Conservation (phyloP, 2,888 invertebrate genomes). For the Diarsia brunnea region DNA sequence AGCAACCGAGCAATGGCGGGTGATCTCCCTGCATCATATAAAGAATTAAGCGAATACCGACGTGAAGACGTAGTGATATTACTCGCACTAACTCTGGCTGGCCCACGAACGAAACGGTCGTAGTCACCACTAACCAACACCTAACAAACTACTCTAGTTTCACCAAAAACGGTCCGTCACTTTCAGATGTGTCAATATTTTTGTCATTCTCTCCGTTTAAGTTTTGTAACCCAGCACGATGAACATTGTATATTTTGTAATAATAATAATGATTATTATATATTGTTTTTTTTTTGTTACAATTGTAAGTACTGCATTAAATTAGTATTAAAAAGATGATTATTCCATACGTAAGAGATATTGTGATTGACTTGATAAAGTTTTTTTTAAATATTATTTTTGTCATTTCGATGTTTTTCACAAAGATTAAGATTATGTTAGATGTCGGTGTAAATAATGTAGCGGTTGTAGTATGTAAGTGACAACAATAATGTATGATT, state of each 20-base stretch:
- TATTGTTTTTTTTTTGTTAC: constrained; percentile 61
- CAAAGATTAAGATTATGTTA: constrained; percentile 69
- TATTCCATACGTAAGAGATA: constrained; percentile 80
- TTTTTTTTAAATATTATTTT: constrained; percentile 46
- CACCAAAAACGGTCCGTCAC: constrained; percentile 69
- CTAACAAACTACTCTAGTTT: constrained; percentile 57
- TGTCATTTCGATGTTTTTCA: constrained; percentile 60
- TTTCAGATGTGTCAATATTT: constrained; percentile 60
- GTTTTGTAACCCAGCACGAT: constrained; percentile 52
- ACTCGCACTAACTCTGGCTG: constrained; percentile 57
- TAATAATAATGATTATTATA: constrained; percentile 68
- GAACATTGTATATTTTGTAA: constrained; percentile 84
- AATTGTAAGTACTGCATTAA: constrained; percentile 75
- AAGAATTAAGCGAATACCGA: constrained; percentile 40
- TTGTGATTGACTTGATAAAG: constrained; percentile 70
- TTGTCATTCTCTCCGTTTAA: constrained; percentile 63
- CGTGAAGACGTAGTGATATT: constrained; percentile 44
- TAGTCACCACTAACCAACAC: constrained; percentile 55
- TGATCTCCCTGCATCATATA: constrained; percentile 72
- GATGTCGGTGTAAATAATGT: constrained; percentile 68
- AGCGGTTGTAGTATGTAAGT: constrained; percentile 63
- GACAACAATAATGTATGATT: constrained; percentile 72
- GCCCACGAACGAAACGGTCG: constrained; percentile 47
- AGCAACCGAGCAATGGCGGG: constrained; percentile 87
- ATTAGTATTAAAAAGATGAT: constrained; percentile 72